Evolutionary conservation across 2,797 vertebrate genomes (phyloP).

Genomic region (Cossypha dichroa): DNA sequence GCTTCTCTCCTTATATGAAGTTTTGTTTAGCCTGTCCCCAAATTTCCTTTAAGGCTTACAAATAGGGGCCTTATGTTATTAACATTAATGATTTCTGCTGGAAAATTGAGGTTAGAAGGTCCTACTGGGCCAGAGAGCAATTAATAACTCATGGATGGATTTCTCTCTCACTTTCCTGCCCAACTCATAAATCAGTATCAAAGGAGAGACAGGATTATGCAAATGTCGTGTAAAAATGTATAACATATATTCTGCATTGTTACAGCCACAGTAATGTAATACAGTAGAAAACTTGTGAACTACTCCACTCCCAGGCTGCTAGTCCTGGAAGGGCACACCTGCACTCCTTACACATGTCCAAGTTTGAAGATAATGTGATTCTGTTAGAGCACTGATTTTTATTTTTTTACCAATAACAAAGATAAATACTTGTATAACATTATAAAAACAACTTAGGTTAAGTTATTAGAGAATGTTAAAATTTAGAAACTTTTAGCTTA

Average conservation of each 20-base stretch:
- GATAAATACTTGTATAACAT: constrained; percentile 31
- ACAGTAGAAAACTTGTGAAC: not conserved
- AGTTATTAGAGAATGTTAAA: constrained; percentile 52
- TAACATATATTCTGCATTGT: not conserved
- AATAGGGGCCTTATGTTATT: constrained; percentile 33
- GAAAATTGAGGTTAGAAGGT: constrained; percentile 70
- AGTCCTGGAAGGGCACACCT: not conserved
- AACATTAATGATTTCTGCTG: constrained; percentile 58
- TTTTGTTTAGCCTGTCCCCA: not conserved
- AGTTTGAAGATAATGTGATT: not conserved
- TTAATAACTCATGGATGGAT: constrained; percentile 62
- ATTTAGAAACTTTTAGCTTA: constrained; percentile 58
- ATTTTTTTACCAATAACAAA: not conserved
- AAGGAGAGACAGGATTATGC: constrained; percentile 51
- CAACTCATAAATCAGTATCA: constrained; percentile 64
- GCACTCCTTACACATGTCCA: not conserved
- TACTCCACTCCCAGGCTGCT: not conserved
- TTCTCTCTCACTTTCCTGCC: constrained; percentile 52
- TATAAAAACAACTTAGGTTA: constrained; percentile 19
- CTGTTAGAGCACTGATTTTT: not conserved
- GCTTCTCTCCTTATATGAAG: not conserved
- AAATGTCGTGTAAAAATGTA: constrained; percentile 21
- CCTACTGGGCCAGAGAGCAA: constrained; percentile 42
- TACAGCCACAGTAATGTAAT: not conserved
- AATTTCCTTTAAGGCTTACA: constrained; percentile 30